These are phyloP conservation scores for Phalacrocorax brasilianus DNA, from an alignment of 2,113 vertebrate genomes.

Conservation along the genomic window DNA sequence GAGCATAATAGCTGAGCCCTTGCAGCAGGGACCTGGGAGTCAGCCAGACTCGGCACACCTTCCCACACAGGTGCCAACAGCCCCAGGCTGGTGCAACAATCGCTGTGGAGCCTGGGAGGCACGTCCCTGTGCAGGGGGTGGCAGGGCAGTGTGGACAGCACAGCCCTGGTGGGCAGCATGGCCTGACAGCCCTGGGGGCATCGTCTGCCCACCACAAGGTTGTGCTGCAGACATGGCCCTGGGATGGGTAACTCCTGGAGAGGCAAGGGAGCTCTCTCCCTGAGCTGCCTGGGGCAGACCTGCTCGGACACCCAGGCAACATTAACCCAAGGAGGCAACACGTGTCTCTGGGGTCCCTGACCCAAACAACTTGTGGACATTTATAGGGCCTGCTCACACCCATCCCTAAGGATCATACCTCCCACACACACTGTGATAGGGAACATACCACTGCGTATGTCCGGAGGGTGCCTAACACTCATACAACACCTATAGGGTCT, in stretches of 20 bases:
- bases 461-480: too few species aligned
- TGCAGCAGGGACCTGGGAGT: not conserved
- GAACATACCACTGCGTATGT: fast-evolving
- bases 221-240: not conserved
- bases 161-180: not conserved
- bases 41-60: not conserved
- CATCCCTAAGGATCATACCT: not conserved
- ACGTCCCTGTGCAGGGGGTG: not conserved
- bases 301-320: not conserved
- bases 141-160: not conserved
- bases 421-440: fast-evolving
- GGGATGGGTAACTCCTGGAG: not conserved
- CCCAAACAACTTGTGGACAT: not conserved
- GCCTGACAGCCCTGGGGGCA: not conserved
- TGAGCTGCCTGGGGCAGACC: not conserved
- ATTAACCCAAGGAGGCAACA: fast-evolving
- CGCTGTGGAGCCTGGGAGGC: not conserved
- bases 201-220: not conserved
- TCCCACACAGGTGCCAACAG: not conserved
- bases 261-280: not conserved
- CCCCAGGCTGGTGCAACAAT: not conserved
- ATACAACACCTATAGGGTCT: not conserved
- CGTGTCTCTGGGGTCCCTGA: fast-evolving
- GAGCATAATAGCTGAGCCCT: not conserved
- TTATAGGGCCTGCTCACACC: not conserved